Conservation (phyloP, 2,888 invertebrate genomes). For the Metallyticus violacea region DNA sequence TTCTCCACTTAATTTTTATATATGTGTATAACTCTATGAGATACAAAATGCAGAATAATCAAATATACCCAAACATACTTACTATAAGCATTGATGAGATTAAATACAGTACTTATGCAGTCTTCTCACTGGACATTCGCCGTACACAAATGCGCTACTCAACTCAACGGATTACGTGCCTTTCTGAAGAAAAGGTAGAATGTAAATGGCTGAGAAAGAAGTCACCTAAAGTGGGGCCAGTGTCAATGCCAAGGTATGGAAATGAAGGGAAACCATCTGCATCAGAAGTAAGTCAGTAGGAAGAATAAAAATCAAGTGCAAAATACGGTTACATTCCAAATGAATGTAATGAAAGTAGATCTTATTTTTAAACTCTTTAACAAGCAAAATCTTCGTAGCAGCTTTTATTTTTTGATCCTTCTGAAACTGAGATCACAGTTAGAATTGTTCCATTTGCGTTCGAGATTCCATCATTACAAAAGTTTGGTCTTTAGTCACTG, state of each 20-base stretch:
- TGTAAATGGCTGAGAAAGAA: not conserved
- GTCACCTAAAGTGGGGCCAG: not conserved
- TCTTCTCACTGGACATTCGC: not conserved
- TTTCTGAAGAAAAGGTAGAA: not conserved
- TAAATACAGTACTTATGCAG: not conserved
- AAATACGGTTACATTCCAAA: not conserved
- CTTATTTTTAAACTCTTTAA: not conserved
- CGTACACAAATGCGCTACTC: not conserved
- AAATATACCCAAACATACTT: not conserved
- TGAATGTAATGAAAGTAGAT: not conserved
- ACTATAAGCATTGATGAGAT: not conserved
- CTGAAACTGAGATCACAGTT: too few relatives aligned
- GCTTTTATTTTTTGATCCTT: too few relatives aligned
- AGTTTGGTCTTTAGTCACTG: too few relatives aligned
- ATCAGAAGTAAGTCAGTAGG: not conserved
- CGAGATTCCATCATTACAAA: too few relatives aligned
- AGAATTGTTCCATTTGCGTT: too few relatives aligned
- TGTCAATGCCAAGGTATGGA: not conserved
- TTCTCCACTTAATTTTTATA: too few relatives aligned
- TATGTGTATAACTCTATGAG: too few relatives aligned
- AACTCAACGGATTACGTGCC: not conserved
- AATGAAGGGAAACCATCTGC: not conserved
- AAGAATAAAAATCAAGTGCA: slow-evolving; percentile 34
- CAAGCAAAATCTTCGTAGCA: too few relatives aligned
- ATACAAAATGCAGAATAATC: too few relatives aligned